These are phyloP conservation scores for Cinclus cinclus DNA, from an alignment of 2,113 vertebrate genomes.

Conservation along the genomic window DNA sequence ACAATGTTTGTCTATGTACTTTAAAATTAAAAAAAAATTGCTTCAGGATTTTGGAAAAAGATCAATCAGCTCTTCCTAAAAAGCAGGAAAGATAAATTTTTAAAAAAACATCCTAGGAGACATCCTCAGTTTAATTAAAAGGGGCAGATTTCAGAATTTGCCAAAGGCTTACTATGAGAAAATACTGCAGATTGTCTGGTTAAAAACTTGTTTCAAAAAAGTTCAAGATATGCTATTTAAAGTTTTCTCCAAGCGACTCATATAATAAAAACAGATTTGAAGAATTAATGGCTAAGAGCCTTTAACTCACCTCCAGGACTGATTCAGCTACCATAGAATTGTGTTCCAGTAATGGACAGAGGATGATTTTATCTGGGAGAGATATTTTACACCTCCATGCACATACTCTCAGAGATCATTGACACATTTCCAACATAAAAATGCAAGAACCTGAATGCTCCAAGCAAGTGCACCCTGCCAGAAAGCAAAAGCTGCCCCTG, in stretches of 20 bases:
- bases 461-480: neutral
- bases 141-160: neutral
- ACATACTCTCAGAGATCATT: neutral
- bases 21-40: neutral
- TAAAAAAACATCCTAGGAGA: neutral
- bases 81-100: neutral
- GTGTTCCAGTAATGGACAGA: neutral
- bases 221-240: conserved; percentile 18
- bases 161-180: neutral
- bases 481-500: neutral
- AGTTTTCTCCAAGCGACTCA: conserved; percentile 47
- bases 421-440: neutral
- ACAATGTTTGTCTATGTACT: neutral
- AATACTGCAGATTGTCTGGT: neutral
- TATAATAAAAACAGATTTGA: neutral
- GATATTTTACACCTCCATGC: conserved; percentile 19
- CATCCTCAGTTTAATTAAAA: neutral
- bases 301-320: conserved; percentile 17
- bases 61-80: neutral
- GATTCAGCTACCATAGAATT: conserved; percentile 3
- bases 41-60: neutral
- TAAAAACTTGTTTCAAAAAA: neutral
- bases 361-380: neutral
- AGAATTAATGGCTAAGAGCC: conserved; percentile 18
- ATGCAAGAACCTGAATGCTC: neutral